Evolutionary conservation across 2,888 invertebrate species (phyloP), one percentile per base, ranked within the genome.

Genomic region (Boloria euphrosyne): DNA sequence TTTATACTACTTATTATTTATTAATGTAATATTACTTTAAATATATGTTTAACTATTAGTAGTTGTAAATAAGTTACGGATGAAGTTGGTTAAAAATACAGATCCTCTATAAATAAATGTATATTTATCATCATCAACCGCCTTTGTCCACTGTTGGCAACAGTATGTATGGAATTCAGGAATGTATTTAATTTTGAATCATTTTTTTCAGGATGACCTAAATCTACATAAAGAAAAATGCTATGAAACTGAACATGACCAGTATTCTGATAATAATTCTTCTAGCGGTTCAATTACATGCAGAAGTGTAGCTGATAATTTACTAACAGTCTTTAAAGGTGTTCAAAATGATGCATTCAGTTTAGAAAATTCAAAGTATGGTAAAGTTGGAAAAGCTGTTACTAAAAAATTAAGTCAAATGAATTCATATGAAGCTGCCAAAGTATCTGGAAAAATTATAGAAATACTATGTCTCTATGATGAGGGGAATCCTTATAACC

Each of bases 391-490:
- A 0, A 73, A 76, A 54, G 71, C 78, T 13, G 82, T 92, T 0
- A 77, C 84, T 2, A 80, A 73, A 61, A 86, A 80, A 73, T 74
- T 92, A 0, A 81, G 83, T 55, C 75, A 84, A 69, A 80, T 91
- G 76, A 80, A 76, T 72, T 83, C 89, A 2, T 86, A 78, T 74
- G 82, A 89, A 67, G 90, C 90, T 43, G 83, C 86, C 44, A 76
- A 71, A 71, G 66, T 80, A 10, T 79, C 86, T 2, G 75, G 76
- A 47, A 86, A 86, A 80, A 90, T 92, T 59, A 80, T 83, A 68
- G 84, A 86, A 64, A 80, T 91, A 66, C 79, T 92, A 58, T 71
- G 84, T 10, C 63, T 83, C 3, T 90, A 90, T 80, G 83, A 91
- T 75, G 76, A 80, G 71, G 79, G 84, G 71, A 90, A 82, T 78